Evolutionary conservation across 2,797 vertebrate species (phyloP).

Genomic region (Prunella strophiata): DNA sequence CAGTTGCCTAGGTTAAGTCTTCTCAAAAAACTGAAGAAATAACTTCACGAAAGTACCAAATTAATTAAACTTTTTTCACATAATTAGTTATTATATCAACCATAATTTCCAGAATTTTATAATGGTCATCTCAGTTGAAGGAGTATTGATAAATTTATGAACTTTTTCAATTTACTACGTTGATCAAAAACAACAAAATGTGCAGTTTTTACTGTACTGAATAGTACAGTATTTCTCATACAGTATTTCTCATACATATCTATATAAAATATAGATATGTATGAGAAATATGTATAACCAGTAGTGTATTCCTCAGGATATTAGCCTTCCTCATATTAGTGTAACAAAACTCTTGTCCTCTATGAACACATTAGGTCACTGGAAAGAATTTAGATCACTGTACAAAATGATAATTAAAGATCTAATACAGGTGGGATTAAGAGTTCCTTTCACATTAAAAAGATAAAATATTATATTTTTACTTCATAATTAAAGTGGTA

Average conservation of each 20-base stretch:
- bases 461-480: neutral
- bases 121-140: neutral
- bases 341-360: neutral
- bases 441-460: neutral
- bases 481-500: neutral
- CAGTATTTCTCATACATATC: no score
- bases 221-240: neutral
- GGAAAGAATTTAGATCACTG: neutral
- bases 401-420: neutral
- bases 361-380: neutral
- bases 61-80: neutral
- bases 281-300: neutral
- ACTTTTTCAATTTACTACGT: neutral
- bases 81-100: slow-evolving; percentile 2
- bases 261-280: neutral
- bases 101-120: neutral
- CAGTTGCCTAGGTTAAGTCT: slow-evolving; percentile 9
- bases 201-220: neutral
- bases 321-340: neutral
- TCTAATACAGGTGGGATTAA: neutral
- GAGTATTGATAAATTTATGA: neutral
- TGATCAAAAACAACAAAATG: neutral
- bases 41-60: neutral
- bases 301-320: neutral
- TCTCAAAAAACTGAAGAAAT: slow-evolving; percentile 13